phyloP scores from a whole-genome alignment of 2,797 vertebrate species.

The Eleutherodactylus coqui region DNA sequence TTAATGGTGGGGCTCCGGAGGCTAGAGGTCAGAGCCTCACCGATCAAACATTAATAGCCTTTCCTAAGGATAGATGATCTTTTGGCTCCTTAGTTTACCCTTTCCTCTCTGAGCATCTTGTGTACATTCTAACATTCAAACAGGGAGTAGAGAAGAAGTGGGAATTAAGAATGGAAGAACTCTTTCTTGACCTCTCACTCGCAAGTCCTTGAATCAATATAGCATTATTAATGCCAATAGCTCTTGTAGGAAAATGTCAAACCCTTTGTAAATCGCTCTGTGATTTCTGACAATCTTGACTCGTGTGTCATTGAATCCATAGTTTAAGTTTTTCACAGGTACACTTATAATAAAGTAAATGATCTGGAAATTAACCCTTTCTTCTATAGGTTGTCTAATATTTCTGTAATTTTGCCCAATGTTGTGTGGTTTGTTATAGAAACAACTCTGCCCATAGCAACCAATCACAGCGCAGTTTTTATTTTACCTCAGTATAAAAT shows the following conservation, averaged over 20 bases:
- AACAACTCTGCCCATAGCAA: too few species aligned
- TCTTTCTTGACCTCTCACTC: background rate
- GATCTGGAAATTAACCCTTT: background rate
- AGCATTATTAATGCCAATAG: slow-evolving; percentile 5
- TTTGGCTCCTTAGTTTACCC: background rate
- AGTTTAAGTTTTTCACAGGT: background rate
- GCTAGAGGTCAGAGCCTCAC: too few species aligned
- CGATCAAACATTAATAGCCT: too few species aligned
- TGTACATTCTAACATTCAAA: background rate
- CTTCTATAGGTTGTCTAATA: background rate
- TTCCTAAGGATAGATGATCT: background rate
- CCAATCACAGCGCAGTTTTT: too few species aligned
- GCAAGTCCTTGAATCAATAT: background rate
- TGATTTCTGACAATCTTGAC: background rate
- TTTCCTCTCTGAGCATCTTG: background rate
- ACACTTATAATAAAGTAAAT: background rate
- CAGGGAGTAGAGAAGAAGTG: background rate
- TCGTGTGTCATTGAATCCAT: background rate
- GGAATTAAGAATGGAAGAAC: background rate
- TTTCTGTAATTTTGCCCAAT: too few species aligned
- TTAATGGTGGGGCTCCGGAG: too few species aligned
- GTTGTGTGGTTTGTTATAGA: too few species aligned
- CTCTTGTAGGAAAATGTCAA: slow-evolving; percentile 8
- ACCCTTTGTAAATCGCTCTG: background rate
- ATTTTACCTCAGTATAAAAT: too few species aligned